Evolutionary conservation across 1,140 invertebrate genomes (phyloP).

Genomic region (Planococcus citri): DNA sequence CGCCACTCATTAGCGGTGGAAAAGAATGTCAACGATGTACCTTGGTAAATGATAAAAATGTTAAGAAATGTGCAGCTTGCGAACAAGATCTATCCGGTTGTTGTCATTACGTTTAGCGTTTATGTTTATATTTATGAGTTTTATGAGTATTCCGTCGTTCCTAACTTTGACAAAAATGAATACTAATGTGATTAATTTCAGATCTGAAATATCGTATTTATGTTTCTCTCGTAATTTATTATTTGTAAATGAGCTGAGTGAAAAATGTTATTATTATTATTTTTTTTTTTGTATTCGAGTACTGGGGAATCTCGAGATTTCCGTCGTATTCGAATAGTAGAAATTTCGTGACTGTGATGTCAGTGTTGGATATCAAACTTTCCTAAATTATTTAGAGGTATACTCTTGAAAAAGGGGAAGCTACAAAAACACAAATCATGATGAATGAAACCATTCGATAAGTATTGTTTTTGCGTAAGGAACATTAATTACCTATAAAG

Average conservation of each 20-base stretch:
- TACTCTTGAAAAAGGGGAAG: no score
- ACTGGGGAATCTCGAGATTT: no score
- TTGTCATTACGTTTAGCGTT: conserved; percentile 55
- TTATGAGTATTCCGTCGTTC: neutral
- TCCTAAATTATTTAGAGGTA: no score
- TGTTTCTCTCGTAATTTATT: neutral
- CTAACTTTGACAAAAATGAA: neutral
- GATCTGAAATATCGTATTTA: neutral
- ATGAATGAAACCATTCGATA: no score
- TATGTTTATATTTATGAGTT: neutral
- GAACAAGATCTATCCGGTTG: conserved; percentile 53
- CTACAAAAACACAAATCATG: no score
- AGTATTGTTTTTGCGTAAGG: no score
- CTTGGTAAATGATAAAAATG: conserved; percentile 59
- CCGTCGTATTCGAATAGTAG: no score
- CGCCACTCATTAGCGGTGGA: conserved; percentile 56
- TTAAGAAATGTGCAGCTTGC: conserved; percentile 53
- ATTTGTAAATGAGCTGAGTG: neutral
- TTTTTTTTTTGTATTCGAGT: no score
- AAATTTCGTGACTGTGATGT: no score
- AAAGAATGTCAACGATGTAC: conserved; percentile 63
- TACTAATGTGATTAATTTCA: neutral
- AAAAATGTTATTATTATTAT: no score
- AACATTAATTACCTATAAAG: no score
- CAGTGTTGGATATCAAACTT: no score